Conservation (phyloP, 2,888 invertebrate genomes). For the Escarpia spicata region DNA sequence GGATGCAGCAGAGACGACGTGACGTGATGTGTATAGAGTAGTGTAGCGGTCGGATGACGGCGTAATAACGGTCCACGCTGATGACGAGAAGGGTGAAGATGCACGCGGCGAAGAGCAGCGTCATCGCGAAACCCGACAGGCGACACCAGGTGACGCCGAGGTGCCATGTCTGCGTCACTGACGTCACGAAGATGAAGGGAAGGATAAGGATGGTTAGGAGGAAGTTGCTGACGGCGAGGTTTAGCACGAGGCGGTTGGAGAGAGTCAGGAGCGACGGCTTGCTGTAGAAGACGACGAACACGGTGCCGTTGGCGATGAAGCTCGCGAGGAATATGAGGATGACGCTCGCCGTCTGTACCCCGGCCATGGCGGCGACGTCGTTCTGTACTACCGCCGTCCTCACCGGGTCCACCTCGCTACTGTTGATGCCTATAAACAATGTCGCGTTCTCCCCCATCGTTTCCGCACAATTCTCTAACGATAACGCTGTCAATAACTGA, state of each 20-base stretch:
- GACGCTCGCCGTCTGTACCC: slow-evolving; percentile 27
- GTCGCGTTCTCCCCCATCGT: neutral
- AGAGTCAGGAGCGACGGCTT: slow-evolving; percentile 80
- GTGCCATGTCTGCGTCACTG: slow-evolving; percentile 57
- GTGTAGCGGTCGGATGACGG: slow-evolving; percentile 74
- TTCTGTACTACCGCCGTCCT: neutral
- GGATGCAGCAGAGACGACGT: slow-evolving; percentile 65
- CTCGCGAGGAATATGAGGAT: slow-evolving; percentile 62
- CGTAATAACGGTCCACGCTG: slow-evolving; percentile 75
- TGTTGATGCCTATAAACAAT: neutral
- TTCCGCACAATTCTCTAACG: neutral
- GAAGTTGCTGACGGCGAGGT: slow-evolving; percentile 69
- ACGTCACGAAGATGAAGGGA: slow-evolving; percentile 63
- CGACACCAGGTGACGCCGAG: slow-evolving; percentile 67
- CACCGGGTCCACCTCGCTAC: neutral
- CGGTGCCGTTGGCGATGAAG: slow-evolving; percentile 77
- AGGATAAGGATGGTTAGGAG: slow-evolving; percentile 67
- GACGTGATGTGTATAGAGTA: slow-evolving; percentile 71
- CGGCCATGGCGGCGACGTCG: slow-evolving; percentile 8
- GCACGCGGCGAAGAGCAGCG: slow-evolving; percentile 70
- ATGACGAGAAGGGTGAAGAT: slow-evolving; percentile 74
- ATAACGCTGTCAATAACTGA: neutral
- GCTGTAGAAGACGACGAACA: slow-evolving; percentile 79
- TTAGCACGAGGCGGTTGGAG: slow-evolving; percentile 77
- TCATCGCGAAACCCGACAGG: slow-evolving; percentile 74